These are phyloP conservation scores for Fragum sueziense DNA, from an alignment of 2,888 invertebrate species.

Conservation along the genomic window DNA sequence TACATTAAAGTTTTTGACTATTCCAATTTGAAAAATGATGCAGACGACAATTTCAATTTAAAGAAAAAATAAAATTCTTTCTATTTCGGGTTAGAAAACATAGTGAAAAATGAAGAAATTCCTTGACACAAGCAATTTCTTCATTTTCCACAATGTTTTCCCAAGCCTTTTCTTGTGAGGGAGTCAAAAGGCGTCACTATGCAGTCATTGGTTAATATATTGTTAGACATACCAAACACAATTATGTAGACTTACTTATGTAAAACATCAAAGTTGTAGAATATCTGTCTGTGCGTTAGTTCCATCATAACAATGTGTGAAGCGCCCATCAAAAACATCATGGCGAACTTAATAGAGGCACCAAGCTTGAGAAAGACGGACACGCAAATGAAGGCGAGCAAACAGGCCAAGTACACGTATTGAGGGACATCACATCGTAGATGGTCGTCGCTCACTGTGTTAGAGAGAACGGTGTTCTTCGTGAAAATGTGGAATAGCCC, in stretches of 20 bases:
- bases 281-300: conserved; percentile 90
- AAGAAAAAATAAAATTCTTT: background rate
- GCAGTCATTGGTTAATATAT: background rate
- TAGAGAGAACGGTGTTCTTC: conserved; percentile 57
- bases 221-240: background rate
- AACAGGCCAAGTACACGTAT: conserved; percentile 93
- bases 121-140: no score
- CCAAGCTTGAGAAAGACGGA: conserved; percentile 93
- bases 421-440: conserved; percentile 88
- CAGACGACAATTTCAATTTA: no score
- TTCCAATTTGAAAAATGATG: no score
- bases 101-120: no score
- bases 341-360: conserved; percentile 90
- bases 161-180: no score
- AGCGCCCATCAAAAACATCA: conserved; percentile 89
- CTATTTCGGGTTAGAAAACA: background rate
- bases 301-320: conserved; percentile 92
- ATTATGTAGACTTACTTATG: conserved; percentile 65
- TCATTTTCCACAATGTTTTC: no score
- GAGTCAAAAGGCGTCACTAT: background rate
- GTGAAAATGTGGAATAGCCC: conserved; percentile 73
- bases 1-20: no score
- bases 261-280: conserved; percentile 89
- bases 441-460: conserved; percentile 83
- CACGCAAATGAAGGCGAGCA: conserved; percentile 92